Base-by-base conservation (phyloP, 2,797 vertebrate genomes). In the Propithecus deckenii region DNA sequence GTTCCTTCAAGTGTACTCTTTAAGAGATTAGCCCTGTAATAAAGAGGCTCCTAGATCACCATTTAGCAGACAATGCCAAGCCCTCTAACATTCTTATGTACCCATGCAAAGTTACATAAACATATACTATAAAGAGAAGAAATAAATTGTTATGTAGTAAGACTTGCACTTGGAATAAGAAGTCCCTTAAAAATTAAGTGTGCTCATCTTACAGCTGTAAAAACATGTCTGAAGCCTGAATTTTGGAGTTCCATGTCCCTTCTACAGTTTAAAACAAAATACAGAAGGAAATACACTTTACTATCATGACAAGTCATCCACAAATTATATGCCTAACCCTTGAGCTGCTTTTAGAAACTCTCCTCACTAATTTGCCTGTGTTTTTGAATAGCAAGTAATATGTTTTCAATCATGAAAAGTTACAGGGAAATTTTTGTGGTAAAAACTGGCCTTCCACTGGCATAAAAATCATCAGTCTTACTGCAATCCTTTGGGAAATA, bases 371-470 rank as follows among this genome's bases (percentile, higher is more conserved):
- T 98, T 98, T 99, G 99, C 98, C 98, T 98, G 98, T 99, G 99
- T 99, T 99, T 99, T 98, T 99, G 98, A 98, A 99, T 99, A 99
- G 98, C 98, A 97, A 98, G 99, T 99, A 99, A 99, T 99, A 99
- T 99, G 99, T 99, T 99, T 99, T 99, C 99, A 99, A 99, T 99
- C 99, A 99, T 97, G 98, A 98, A 98, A 99, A 99, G 99, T 99
- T 99, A 98, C 99, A 99, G 99, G 99, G 99, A 99, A 99, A 99
- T 99, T 99, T 99, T 99, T 99, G 99, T 98, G 99, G 99, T 96
- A 97, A 99, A 97, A 99, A 99, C 99, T 99, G 99, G 99, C 98
- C 99, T 98, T 99, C 99, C 97, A 97, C 98, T 99, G 98, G 98
- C 91, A 98, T 97, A 97, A 97, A 97, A 98, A 0, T 15, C 52